Evolutionary conservation across 2,888 invertebrate species (phyloP), one percentile per base, ranked within the genome.

Genomic region (Noctua comes): DNA sequence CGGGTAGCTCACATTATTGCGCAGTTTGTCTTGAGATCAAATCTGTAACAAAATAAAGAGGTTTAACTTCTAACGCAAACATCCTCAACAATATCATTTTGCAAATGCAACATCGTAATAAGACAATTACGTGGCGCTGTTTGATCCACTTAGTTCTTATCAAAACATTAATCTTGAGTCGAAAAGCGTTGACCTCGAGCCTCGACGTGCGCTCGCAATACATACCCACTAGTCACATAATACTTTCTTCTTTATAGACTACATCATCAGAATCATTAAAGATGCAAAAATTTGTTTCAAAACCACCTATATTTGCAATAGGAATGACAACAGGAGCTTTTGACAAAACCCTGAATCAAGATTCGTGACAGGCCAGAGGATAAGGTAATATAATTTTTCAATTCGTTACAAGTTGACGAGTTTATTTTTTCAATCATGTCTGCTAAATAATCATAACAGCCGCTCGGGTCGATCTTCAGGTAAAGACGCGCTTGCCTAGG

Each of bases 91-190:
- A 80, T 77, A 86, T 87, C 16, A 88, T 88, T 89, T 88, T 78
- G 90, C 90, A 84, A 89, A 86, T 80, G 82, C 88, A 85, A 86
- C 85, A 88, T 87, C 85, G 88, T 88, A 88, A 86, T 87, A 89
- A 88, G 87, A 90, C 89, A 90, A 91, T 90, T 91, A 91, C 87
- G 88, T 86, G 78, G 89, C 84, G 83, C 77, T 88, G 83, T 86
- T 88, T 86, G 87, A 85, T 89, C 87, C 89, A 90, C 88, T 87
- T 84, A 79, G 79, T 83, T 82, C 46, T 83, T 89, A 91, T 91
- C 90, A 87, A 86, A 80, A 83, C 88, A 89, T 87, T 83, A 87
- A 90, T 91, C 91, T 88, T 71, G 74, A 85, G 80, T 81, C 87
- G 18, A 84, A 89, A 89, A 86, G 64, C 89, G 82, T 89, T 89